Evolutionary conservation across 2,888 invertebrate species (phyloP), one percentile per base, ranked within the genome.

Genomic region (Calliphora vomitoria): DNA sequence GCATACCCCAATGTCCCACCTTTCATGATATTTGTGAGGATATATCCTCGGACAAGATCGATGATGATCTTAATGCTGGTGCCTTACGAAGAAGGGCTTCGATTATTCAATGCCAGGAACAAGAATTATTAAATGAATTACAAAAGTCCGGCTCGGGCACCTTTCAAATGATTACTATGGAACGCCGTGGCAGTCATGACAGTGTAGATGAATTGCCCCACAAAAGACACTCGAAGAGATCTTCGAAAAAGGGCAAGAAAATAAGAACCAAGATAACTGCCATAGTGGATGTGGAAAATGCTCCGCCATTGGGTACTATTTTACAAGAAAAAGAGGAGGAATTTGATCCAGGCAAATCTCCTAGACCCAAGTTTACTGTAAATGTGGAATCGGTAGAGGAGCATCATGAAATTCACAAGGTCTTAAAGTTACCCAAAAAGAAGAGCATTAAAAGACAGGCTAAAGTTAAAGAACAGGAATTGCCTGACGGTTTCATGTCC

Each of bases 1-100:
- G 94, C 53, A 89, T 94, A 41, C 91, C 93, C 20, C 93, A 93
- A 82, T 93, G 92, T 50, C 94, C 95, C 1, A 95, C 94, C 60
- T 95, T 95, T 90, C 95, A 95, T 87, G 95, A 95, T 79, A 95
- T 95, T 74, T 95, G 95, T 87, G 93, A 93, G 86, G 95, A 94
- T 41, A 95, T 95, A 55, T 95, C 95, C 0, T 94, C 94, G 0
- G 95, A 95, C 78, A 93, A 94, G 74, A 94, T 94, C 44, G 93
- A 94, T 82, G 95, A 95, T 88, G 95, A 95, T 89, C 90, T 95
- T 47, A 95, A 95, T 92, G 95, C 95, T 0, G 95, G 95, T 0
- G 95, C 94, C 85, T 91, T 95, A 66, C 91, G 95, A 13, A 92
- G 94, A 58, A 91, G 94, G 0, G 94, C 93, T 8, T 93, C 93